Evolutionary conservation across 53 echinoderm and acorn worm genomes (phyloP).

Genomic region (Antedon mediterranea): DNA sequence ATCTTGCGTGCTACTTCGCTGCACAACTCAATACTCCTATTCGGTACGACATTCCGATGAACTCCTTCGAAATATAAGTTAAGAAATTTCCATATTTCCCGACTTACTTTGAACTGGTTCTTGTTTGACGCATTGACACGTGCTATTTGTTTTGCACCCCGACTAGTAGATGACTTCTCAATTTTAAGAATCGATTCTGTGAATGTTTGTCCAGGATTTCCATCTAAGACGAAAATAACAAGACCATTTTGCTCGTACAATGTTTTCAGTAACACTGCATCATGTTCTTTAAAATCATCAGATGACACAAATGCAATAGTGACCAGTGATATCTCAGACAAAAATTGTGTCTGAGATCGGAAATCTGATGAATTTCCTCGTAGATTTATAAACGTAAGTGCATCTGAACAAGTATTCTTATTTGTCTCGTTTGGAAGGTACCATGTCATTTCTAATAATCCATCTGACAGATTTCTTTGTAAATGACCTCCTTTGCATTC

Average conservation of each 20-base stretch:
- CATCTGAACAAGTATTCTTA: not conserved
- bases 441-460: not conserved
- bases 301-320: conserved; percentile 6
- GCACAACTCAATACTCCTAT: not conserved
- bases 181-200: not conserved
- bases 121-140: not conserved
- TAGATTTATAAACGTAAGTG: conserved; percentile 1
- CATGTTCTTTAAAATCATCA: not conserved
- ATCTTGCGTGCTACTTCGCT: not conserved
- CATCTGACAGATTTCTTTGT: not conserved
- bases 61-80: not conserved
- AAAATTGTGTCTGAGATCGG: not conserved
- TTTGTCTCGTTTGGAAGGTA: not conserved
- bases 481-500: not conserved
- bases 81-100: not conserved
- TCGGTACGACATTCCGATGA: not conserved
- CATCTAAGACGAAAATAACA: not conserved
- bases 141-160: not conserved
- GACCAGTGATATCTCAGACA: not conserved
- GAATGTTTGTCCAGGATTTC: not conserved
- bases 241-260: not conserved
- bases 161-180: not conserved
- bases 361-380: conserved; percentile 5
- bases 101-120: not conserved
- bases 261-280: not conserved